Conservation (phyloP, 2,113 vertebrate genomes). For the Brachyistius frenatus region DNA sequence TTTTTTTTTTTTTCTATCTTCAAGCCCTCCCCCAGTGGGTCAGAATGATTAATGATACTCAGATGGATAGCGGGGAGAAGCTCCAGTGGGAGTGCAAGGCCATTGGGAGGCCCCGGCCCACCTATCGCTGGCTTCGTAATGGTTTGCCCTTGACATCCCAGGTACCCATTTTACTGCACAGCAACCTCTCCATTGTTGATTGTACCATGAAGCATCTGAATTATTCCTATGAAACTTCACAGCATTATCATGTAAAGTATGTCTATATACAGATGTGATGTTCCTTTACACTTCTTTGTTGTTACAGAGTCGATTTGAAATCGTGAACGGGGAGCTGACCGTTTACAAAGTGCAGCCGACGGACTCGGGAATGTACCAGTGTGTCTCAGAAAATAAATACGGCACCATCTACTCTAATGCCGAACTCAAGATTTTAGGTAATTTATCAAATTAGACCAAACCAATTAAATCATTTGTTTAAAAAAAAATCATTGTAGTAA, state of each 20-base stretch:
- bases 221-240: slow-evolving; percentile 11
- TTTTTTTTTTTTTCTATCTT: slow-evolving; percentile 50
- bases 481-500: not conserved
- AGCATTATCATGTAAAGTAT: not conserved
- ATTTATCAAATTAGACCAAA: not conserved
- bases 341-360: slow-evolving; percentile 89
- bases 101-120: slow-evolving; percentile 91
- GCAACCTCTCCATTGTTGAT: slow-evolving; percentile 20
- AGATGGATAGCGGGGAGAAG: slow-evolving; percentile 93
- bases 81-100: slow-evolving; percentile 96
- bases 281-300: slow-evolving; percentile 43
- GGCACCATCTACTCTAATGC: slow-evolving; percentile 90
- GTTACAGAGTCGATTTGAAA: slow-evolving; percentile 90
- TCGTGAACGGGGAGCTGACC: slow-evolving; percentile 89
- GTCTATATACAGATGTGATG: not conserved
- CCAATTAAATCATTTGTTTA: too few species aligned
- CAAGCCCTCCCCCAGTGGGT: slow-evolving; percentile 95
- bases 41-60: slow-evolving; percentile 94
- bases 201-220: slow-evolving; percentile 38
- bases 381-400: slow-evolving; percentile 94
- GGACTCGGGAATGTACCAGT: slow-evolving; percentile 98
- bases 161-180: slow-evolving; percentile 79
- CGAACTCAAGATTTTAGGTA: slow-evolving; percentile 93
- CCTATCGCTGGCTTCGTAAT: slow-evolving; percentile 94
- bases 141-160: slow-evolving; percentile 87